phyloP scores from a whole-genome alignment of 2,113 vertebrate species.

The Echinops telfairi region DNA sequence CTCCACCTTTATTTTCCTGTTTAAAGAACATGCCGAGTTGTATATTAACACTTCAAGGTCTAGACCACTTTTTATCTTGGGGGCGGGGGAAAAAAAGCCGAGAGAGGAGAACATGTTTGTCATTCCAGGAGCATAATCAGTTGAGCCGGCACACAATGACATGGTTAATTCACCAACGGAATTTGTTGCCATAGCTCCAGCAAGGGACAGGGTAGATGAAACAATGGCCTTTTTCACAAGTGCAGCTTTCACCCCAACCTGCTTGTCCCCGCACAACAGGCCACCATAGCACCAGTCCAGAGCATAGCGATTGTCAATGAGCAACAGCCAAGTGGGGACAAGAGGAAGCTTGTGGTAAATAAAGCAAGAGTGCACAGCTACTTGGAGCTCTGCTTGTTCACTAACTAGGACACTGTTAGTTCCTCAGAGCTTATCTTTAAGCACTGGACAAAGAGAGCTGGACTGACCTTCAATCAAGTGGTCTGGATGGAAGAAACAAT shows the following conservation, averaged over 20 bases:
- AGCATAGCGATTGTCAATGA: slow-evolving; percentile 74
- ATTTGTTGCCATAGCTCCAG: slow-evolving; percentile 86
- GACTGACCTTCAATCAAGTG: slow-evolving; percentile 71
- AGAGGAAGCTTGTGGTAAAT: slow-evolving; percentile 68
- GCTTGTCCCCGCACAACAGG: slow-evolving; percentile 62
- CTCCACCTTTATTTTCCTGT: slow-evolving; percentile 56
- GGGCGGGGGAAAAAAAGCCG: slow-evolving; percentile 20
- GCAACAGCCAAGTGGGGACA: slow-evolving; percentile 18
- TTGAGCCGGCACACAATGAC: slow-evolving; percentile 81
- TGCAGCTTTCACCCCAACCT: slow-evolving; percentile 79
- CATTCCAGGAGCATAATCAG: slow-evolving; percentile 82
- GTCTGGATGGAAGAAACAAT: slow-evolving; percentile 64
- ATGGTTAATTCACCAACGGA: slow-evolving; percentile 84
- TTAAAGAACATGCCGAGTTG: slow-evolving; percentile 67
- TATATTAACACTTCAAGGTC: slow-evolving; percentile 61
- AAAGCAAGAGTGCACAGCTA: slow-evolving; percentile 35
- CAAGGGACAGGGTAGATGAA: slow-evolving; percentile 74
- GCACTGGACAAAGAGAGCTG: slow-evolving; percentile 56
- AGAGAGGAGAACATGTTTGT: slow-evolving; percentile 77
- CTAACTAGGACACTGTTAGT: slow-evolving; percentile 63
- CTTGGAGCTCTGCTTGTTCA: slow-evolving; percentile 75
- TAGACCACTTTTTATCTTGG: slow-evolving; percentile 66
- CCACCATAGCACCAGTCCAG: slow-evolving; percentile 50
- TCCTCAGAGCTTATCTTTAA: slow-evolving; percentile 75
- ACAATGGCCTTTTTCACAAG: slow-evolving; percentile 86